These are phyloP conservation scores for Hestina assimilis DNA, from an alignment of 1,140 invertebrate genomes.

Conservation along the genomic window DNA sequence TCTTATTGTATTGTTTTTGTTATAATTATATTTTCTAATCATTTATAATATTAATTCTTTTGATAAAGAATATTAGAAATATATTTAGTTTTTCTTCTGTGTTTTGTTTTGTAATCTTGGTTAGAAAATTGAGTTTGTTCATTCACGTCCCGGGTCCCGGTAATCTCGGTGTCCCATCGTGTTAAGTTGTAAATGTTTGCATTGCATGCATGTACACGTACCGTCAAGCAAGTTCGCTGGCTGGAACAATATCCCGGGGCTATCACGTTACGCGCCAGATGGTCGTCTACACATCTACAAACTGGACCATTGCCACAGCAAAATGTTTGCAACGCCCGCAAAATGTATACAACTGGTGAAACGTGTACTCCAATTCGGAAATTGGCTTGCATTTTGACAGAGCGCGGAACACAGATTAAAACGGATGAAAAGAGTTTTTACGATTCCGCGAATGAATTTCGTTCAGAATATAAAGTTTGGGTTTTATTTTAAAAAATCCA, in stretches of 20 bases:
- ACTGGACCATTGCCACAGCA: constrained; percentile 13
- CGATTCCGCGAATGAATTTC: constrained; percentile 5
- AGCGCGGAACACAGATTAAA: constrained; percentile 15
- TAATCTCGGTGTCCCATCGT: neutral
- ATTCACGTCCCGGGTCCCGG: neutral
- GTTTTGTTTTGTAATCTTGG: neutral
- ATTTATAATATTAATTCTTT: neutral
- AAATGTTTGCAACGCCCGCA: neutral
- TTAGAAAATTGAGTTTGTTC: neutral
- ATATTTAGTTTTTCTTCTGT: neutral
- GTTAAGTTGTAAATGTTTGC: neutral
- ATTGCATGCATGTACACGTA: constrained; percentile 1
- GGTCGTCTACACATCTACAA: constrained; percentile 14
- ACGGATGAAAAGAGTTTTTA: constrained; percentile 10
- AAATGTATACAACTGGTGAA: neutral
- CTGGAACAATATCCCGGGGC: constrained; percentile 10
- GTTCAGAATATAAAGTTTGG: neutral
- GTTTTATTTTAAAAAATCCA: neutral
- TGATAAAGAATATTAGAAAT: too few species aligned
- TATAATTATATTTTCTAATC: neutral
- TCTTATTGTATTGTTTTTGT: neutral
- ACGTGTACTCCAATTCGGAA: constrained; percentile 13
- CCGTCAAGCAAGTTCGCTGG: neutral
- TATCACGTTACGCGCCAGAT: constrained; percentile 16
- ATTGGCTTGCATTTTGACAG: constrained; percentile 17